Evolutionary conservation across 2,797 vertebrate genomes (phyloP).

Genomic region (Syndactyla subalaris): DNA sequence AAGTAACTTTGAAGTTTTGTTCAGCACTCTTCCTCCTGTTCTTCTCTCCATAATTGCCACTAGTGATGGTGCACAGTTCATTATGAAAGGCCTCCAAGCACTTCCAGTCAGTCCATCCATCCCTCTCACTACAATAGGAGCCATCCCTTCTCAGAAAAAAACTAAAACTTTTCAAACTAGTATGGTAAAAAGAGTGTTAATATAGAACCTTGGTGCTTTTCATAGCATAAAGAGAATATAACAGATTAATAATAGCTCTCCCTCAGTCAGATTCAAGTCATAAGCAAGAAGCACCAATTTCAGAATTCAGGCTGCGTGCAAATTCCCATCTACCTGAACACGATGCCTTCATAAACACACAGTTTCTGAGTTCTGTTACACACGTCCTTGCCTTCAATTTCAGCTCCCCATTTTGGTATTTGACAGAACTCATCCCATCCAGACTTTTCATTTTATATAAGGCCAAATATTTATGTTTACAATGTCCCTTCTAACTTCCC

Average conservation of each 20-base stretch:
- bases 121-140: neutral
- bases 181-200: neutral
- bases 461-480: neutral
- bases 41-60: neutral
- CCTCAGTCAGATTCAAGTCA: neutral
- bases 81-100: neutral
- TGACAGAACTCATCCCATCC: neutral
- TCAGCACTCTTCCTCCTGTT: neutral
- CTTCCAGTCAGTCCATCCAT: neutral
- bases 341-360: neutral
- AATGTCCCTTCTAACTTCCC: neutral
- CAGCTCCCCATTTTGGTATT: neutral
- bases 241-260: neutral
- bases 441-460: neutral
- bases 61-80: neutral
- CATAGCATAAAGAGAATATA: neutral
- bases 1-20: neutral
- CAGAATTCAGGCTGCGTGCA: neutral
- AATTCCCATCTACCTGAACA: neutral
- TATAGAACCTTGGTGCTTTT: neutral
- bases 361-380: neutral
- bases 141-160: neutral
- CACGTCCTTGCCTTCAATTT: neutral
- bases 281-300: conserved; percentile 6
- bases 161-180: neutral